phyloP scores from a whole-genome alignment of 2,113 vertebrate genomes.

The Austrofundulus limnaeus region DNA sequence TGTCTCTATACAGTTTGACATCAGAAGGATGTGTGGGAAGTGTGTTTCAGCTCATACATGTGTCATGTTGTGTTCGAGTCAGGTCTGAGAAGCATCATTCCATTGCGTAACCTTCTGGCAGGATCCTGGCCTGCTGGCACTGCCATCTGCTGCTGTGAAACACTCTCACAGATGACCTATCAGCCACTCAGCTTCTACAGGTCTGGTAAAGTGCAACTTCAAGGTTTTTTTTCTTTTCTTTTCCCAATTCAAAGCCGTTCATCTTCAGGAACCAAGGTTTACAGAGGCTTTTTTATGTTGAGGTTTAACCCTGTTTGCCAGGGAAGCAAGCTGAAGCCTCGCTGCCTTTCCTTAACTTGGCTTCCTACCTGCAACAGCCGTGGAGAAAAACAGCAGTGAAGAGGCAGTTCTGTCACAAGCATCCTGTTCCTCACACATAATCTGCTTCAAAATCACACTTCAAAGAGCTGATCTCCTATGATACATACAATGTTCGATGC shows the following conservation, averaged over 20 bases:
- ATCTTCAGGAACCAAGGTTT: constrained; percentile 23
- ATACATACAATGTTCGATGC: constrained; percentile 37
- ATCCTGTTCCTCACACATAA: constrained; percentile 71
- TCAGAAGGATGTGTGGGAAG: constrained; percentile 63
- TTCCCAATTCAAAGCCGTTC: constrained; percentile 8
- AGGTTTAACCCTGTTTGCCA: constrained; percentile 37
- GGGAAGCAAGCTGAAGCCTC: constrained; percentile 31
- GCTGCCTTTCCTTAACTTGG: constrained; percentile 48
- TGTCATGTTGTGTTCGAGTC: constrained; percentile 64
- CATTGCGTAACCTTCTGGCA: constrained; percentile 80
- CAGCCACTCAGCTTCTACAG: constrained; percentile 54
- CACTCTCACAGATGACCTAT: constrained; percentile 60
- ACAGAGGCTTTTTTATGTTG: constrained; percentile 1
- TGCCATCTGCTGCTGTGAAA: constrained; percentile 79
- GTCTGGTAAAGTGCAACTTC: constrained; percentile 46
- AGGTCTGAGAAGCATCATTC: constrained; percentile 77
- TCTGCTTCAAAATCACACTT: constrained; percentile 66
- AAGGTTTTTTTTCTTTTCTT: constrained; percentile 2
- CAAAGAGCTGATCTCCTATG: constrained; percentile 36
- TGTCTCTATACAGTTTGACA: constrained; percentile 23
- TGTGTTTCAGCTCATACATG: constrained; percentile 62
- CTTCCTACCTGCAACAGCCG: constrained; percentile 60
- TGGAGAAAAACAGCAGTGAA: constrained; percentile 60
- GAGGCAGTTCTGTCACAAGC: constrained; percentile 58
- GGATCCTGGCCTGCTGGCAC: constrained; percentile 77